Base-by-base conservation (phyloP, 2,113 vertebrate genomes). In the Edolisoma coerulescens region DNA sequence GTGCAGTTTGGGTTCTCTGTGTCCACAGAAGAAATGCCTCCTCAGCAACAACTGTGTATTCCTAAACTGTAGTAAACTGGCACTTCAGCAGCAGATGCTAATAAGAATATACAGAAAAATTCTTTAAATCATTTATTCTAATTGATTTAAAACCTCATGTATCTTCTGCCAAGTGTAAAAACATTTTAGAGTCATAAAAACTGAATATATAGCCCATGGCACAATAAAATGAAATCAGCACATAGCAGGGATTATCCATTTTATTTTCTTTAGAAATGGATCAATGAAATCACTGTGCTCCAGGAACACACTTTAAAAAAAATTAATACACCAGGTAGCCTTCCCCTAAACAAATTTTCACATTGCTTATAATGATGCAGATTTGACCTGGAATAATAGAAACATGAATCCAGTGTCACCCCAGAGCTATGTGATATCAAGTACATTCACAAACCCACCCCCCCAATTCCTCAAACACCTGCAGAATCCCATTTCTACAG, bases 261-360 rank as follows among this genome's bases (percentile, higher is more conserved):
- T 96, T 86, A 84, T 93, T 96, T 93, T 74, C 56, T 92, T 92
- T 93, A 96, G 42, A 96, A 97, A 95, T 23, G 30, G 74, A 86
- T 85, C 54, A 68, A 87, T 75, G 64, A 89, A 92, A 93, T 60
- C 47, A 87, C 37, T 78, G 71, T 95, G 76, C 79, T 97, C 67
- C 59, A 42, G n/a, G 73, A 92, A 91, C 64, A 87, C 44, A 3
- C n/a, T 70, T 59, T 0, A 82, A 95, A 91, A 90, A 70, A 84
- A 80, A 4, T 50, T 37, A 73, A 73, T 17, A 74, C 52, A 83
- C 13, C 65, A 78, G 35, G 81, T 60, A 84, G 42, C 60, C 41
- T 80, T 83, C 19, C 10, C 80, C 56, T 83, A 61, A 63, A 41
- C 47, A 71, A 27, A 42, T 70, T 50, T 90, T 93, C 59, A 91